phyloP scores from a whole-genome alignment of 2,888 invertebrate genomes.

The Cetonia aurata region DNA sequence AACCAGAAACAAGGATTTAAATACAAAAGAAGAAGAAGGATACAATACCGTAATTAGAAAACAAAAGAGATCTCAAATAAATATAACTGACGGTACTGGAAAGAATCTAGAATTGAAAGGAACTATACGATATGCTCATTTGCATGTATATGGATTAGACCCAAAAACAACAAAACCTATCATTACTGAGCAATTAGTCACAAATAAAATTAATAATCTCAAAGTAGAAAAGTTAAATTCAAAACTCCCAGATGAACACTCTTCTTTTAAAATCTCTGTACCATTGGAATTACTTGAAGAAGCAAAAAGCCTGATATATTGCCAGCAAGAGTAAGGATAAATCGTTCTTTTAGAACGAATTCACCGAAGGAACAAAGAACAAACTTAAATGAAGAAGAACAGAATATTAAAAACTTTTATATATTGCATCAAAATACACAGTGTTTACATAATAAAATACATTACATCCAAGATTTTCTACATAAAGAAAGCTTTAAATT shows the following conservation, averaged over 20 bases:
- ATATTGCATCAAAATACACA: too few relatives aligned
- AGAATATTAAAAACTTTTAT: too few relatives aligned
- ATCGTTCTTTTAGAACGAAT: conserved; percentile 28
- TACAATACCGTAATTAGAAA: conserved; percentile 1
- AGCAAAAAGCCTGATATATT: conserved; percentile 6
- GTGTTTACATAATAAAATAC: too few relatives aligned
- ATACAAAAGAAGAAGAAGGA: background rate
- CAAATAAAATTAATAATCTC: background rate
- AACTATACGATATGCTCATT: too few relatives aligned
- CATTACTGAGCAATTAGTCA: conserved; percentile 7
- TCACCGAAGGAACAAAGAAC: too few relatives aligned
- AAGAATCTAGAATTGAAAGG: background rate
- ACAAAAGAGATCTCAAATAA: background rate
- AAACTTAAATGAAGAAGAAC: too few relatives aligned
- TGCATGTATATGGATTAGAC: conserved; percentile 14
- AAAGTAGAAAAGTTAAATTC: conserved; percentile 19
- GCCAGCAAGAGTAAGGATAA: background rate
- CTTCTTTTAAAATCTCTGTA: conserved; percentile 15
- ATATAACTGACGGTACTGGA: conserved; percentile 11
- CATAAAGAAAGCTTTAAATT: too few relatives aligned
- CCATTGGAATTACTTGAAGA: background rate
- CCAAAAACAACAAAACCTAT: background rate
- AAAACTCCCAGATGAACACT: conserved; percentile 12
- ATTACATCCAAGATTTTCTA: too few relatives aligned
- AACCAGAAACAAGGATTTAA: too few relatives aligned